phyloP scores from a whole-genome alignment of 2,797 vertebrate genomes.

The Takifugu ocellatus region DNA sequence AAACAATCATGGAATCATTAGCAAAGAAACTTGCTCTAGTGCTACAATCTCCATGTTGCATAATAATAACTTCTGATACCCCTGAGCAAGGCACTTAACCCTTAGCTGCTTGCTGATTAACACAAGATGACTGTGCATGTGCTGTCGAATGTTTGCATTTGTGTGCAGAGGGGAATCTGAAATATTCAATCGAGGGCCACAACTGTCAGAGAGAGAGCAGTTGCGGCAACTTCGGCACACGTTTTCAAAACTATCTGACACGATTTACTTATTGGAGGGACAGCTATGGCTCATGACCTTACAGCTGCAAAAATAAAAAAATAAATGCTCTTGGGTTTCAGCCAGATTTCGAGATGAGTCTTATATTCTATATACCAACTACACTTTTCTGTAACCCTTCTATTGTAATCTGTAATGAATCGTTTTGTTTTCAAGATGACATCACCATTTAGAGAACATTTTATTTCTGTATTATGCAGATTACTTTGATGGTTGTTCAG shows the following conservation, averaged over 20 bases:
- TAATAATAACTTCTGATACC: conserved; percentile 9
- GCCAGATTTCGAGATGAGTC: conserved; percentile 45
- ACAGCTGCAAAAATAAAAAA: conserved; percentile 38
- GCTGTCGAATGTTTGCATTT: neutral
- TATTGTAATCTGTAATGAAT: neutral
- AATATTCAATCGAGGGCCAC: conserved; percentile 12
- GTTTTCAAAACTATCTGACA: conserved; percentile 31
- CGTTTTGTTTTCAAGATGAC: neutral
- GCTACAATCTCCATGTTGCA: neutral
- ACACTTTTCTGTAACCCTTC: conserved; percentile 6
- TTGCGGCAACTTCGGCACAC: conserved; percentile 27
- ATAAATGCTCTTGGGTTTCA: conserved; percentile 42
- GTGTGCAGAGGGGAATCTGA: conserved; percentile 2
- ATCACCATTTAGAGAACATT: neutral
- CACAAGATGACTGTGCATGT: conserved; percentile 19
- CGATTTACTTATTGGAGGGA: conserved; percentile 33
- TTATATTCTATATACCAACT: conserved; percentile 26
- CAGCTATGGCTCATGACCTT: conserved; percentile 47
- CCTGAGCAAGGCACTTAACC: conserved; percentile 22
- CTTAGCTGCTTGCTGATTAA: conserved; percentile 20
- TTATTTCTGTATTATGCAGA: no score
- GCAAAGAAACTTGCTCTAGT: neutral
- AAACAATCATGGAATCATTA: neutral
- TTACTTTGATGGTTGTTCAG: no score
- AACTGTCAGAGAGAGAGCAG: conserved; percentile 13